Percentiles rank a stretch among this genome's conserved stretches.
Conservation (phyloP, 2,113 vertebrate genomes). For the Colistium nudipinnis region DNA sequence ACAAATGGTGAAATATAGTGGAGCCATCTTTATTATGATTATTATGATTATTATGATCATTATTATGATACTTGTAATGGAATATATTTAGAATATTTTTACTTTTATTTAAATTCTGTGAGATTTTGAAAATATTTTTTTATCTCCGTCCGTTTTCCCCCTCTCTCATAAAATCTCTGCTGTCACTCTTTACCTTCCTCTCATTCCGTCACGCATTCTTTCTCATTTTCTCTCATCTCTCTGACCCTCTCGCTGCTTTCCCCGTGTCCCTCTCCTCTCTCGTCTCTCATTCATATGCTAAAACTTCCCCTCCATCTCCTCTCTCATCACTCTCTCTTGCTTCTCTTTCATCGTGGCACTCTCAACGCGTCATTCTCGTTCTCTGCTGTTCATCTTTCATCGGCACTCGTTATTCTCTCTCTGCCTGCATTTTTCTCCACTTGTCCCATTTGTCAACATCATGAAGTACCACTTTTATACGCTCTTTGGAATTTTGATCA, state of each 20-base stretch:
- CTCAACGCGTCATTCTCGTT: conserved; percentile 1
- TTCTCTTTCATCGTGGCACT: not conserved
- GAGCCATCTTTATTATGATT: no score
- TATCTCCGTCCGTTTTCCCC: not conserved
- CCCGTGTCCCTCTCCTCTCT: conserved; percentile 29
- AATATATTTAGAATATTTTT: no score
- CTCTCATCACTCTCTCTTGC: conserved; percentile 19
- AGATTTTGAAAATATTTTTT: not conserved
- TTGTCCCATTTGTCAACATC: conserved; percentile 21
- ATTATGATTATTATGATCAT: no score
- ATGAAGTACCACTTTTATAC: not conserved
- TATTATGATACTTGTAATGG: not conserved
- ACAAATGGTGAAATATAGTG: not conserved
- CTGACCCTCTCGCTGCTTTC: not conserved
- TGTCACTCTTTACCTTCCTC: conserved; percentile 9
- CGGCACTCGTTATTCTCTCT: not conserved
- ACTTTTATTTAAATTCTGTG: not conserved
- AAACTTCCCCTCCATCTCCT: not conserved
- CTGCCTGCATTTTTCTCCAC: not conserved
- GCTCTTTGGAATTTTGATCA: not conserved
- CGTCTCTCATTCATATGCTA: not conserved
- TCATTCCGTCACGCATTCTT: conserved; percentile 14
- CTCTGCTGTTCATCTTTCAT: conserved; percentile 37
- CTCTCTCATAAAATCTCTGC: conserved; percentile 7
- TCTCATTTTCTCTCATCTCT: not conserved